phyloP scores from a whole-genome alignment of 1,140 invertebrate species.

The Papilio polytes region DNA sequence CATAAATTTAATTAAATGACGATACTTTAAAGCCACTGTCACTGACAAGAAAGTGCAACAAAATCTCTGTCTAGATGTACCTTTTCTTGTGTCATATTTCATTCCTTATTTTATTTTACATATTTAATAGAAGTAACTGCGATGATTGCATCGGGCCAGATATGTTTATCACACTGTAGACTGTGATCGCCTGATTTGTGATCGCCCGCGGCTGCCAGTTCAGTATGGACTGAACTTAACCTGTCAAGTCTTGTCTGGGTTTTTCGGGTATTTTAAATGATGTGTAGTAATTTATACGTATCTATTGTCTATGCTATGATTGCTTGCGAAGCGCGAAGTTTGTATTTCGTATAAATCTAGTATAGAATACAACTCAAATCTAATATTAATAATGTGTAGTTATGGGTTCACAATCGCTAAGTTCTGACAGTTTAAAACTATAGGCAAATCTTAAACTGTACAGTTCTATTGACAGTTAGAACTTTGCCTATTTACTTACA shows the following conservation, averaged over 20 bases:
- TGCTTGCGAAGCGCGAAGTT: background rate
- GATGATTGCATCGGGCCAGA: background rate
- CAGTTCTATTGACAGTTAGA: no score
- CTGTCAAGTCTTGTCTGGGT: conserved; percentile 6
- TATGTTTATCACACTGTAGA: background rate
- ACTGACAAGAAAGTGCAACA: background rate
- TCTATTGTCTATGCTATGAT: background rate
- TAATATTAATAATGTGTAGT: no score
- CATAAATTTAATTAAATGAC: background rate
- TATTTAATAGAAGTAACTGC: no score
- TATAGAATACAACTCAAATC: no score
- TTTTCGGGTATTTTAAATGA: conserved; percentile 2
- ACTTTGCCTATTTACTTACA: no score
- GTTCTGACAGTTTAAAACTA: no score
- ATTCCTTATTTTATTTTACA: no score
- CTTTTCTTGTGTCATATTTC: no score
- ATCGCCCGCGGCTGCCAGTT: conserved; percentile 19
- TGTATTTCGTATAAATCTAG: background rate
- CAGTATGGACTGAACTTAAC: conserved; percentile 11
- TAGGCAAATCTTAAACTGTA: no score
- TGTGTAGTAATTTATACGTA: background rate
- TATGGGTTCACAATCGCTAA: no score
- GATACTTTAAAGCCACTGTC: background rate
- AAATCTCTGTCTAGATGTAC: no score
- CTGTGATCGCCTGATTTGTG: conserved; percentile 33